Evolutionary conservation across 1,140 invertebrate species (phyloP), one percentile per base, ranked within the genome.

Genomic region (Battus philenor): DNA sequence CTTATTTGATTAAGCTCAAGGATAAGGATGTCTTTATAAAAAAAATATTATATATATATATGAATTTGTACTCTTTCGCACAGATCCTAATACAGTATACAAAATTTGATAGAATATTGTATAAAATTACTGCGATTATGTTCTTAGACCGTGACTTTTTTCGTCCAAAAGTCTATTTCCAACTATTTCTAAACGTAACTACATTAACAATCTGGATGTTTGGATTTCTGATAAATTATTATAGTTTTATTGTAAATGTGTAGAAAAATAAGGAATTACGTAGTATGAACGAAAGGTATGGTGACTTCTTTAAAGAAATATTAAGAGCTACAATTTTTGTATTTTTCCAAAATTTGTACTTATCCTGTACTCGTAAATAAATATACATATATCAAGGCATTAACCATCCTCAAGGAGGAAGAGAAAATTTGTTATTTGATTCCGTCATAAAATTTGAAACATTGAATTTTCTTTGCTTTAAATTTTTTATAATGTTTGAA

Each of bases 1-100:
- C 51, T 50, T 86, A 27, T 87, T 87, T 50, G 86, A 87, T 51
- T 87, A 66, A 86, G 24, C 1, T 2, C 20, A 13, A 24, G 1
- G n/a, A n/a, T n/a, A n/a, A n/a, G n/a, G n/a, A n/a, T 20, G 16
- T 20, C 24, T 27, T 9, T n/a, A n/a, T n/a, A n/a, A n/a, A n/a
- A n/a, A n/a, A n/a, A n/a, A n/a, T n/a, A n/a, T n/a, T n/a, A n/a
- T n/a, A n/a, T n/a, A n/a, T n/a, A n/a, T n/a, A n/a, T n/a, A n/a
- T n/a, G n/a, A n/a, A n/a, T n/a, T n/a, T n/a, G n/a, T n/a, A n/a
- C n/a, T n/a, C n/a, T n/a, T n/a, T n/a, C n/a, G n/a, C n/a, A n/a
- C n/a, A n/a, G n/a, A n/a, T n/a, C n/a, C n/a, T n/a, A n/a, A n/a
- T n/a, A n/a, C n/a, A n/a, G n/a, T n/a, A n/a, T n/a, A n/a, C n/a